Evolutionary conservation across 1,140 invertebrate species (phyloP), one percentile per base, ranked within the genome.

Genomic region (Drosophila parabipectinata): DNA sequence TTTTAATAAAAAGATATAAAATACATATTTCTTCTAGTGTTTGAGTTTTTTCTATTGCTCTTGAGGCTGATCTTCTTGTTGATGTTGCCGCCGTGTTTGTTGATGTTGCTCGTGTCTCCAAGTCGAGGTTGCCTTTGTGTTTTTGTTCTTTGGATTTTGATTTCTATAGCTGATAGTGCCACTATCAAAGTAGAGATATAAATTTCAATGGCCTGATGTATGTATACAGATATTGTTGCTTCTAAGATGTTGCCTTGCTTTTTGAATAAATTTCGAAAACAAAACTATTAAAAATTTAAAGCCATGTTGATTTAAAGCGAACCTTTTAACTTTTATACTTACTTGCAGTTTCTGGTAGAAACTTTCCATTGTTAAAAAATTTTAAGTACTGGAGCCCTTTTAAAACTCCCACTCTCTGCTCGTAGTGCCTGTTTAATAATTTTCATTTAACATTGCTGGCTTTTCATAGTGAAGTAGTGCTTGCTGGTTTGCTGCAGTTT

Each of bases 401-500:
- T 15, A 8, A 18, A 44, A 44, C 41, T 7, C 41, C 41, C 41
- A 14, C 39, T 5, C n/a, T 2, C 14, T 3, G 12, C 0, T 14
- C 10, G 14, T 44, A 44, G 15, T 15, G 5, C 41, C 14, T 7
- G 7, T 44, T 15, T 18, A 44, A 44, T 44, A 44, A n/a, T 52
- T 74, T 50, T 54, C 30, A 62, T 10, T 52, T 41, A 52, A 37
- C 41, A 41, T 41, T 41, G 47, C 37, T 69, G 26, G 37, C 41
- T 26, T 39, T 52, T 28, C 34, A 37, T 28, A 28, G 26, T 28
- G 26, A 52, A 52, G 39, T 53, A 52, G 39, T 53, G 56, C 67
- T 62, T 72, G 74, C 60, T 53, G 66, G 71, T 66, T 66, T 66
- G 59, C 50, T 53, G 54, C 68, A 73, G 60, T 73, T 63, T 62